Base-by-base conservation (phyloP, 2,888 invertebrate species). In the Plagiodera versicolora region DNA sequence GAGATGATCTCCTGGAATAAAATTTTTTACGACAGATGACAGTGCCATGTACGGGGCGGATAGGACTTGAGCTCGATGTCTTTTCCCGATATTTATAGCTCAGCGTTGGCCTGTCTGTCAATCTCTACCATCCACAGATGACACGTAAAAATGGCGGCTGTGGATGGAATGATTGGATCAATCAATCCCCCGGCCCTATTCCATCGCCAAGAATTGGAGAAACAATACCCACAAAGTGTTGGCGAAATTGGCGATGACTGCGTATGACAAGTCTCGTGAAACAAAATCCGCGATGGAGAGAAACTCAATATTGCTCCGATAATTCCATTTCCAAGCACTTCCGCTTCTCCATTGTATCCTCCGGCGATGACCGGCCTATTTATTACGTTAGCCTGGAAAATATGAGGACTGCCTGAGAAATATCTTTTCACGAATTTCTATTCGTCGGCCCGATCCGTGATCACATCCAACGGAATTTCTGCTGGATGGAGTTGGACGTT, bases 251-350 rank as follows among this genome's bases (percentile, higher is more conserved):
- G 10, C 47, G 9, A 24, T 50, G 30, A 47, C 11, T 50, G 50
- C 28, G 10, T 50, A 30, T 50, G 50, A 50, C 30, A 30, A 1
- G 11, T 28, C 16, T 17, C 14, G 30, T 16, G 28, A 24, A 28
- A 30, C 17, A 30, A 28, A 28, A 50, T 50, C 30, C 53, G 39
- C 24, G 44, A 58, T 39, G 60, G 59, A 62, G 70, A 70, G 67
- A 69, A 66, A 72, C 70, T 74, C 73, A 73, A 76, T 76, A 75
- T 75, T 71, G 70, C 70, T 67, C 67, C 73, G 72, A 74, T 75
- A 75, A 75, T 74, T 75, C 72, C 70, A 75, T 75, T 76, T 75
- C 73, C 72, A 57, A 65, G 67, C 70, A 69, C 72, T 72, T 73
- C 73, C 73, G 67, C 63, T 65, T 67, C 65, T 60, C 57, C 56